Base-by-base conservation (phyloP, 2,888 invertebrate species). In the Agonopterix arenella region DNA sequence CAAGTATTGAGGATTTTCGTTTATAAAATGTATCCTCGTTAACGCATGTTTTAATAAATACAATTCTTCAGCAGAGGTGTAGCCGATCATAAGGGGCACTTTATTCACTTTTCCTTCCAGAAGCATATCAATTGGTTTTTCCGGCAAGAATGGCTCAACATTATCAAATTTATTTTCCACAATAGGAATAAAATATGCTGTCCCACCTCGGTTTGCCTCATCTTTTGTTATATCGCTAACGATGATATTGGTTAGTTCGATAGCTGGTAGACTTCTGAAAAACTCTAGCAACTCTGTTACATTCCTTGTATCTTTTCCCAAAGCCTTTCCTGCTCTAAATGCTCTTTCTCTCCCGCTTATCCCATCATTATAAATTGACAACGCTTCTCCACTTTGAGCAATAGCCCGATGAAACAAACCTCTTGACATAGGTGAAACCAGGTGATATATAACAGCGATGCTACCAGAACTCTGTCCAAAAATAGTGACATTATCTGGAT, bases 331-430 rank as follows among this genome's bases (percentile, higher is more conserved):
- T 7, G 56, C 51, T 53, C 56, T 57, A 41, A 63, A 64, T 8
- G 63, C 62, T 50, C 60, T 57, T 8, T 59, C 52, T 46, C 45
- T 54, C 0, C 59, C 47, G 11, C 56, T 51, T 2, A 51, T 51
- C 60, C 70, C 66, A 36, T 72, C 70, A 48, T 71, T 74, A 1
- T 80, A 83, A 0, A 79, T 80, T 8, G 80, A 71, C 0, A 67
- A 2, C 1, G 13, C 1, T 1, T 13, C 13, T 13, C 13, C 13
- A 2, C 13, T 13, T 13, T 13, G 13, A 13, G 13, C 13, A 13
- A 13, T 13, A 2, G 13, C 13, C 2, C 2, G 1, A 13, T 13
- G 13, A 2, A 13, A 13, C 1, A 13, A 2, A 2, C 13, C 13
- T 2, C 13, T 13, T 2, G 13, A 13, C 13, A 13, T 13, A 2